Evolutionary conservation across 2,888 invertebrate species (phyloP), one percentile per base, ranked within the genome.

Genomic region (Arge pagana): DNA sequence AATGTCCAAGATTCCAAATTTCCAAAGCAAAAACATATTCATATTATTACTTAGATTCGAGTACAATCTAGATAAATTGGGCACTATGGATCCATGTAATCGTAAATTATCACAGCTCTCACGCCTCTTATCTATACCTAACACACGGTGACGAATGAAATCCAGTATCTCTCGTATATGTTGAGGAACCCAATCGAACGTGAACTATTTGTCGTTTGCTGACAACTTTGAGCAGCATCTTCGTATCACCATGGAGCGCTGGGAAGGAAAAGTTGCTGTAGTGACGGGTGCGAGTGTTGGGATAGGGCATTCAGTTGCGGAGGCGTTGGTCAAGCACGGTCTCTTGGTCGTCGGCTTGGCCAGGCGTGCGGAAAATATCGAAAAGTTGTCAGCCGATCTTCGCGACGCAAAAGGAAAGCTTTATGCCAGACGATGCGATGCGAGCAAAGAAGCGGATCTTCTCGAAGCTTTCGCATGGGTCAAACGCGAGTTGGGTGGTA

Each of bases 261-360:
- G 85, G 85, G 62, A 65, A 4, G 83, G 82, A 55, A 81, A 82
- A 62, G 80, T 83, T 0, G 85, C 85, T 1, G 79, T 86, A 15
- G 84, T 86, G 40, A 85, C 85, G 0, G 86, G 85, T 2, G 84
- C 84, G 10, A 85, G 84, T 67, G 77, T 80, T 0, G 86, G 85
- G 3, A 85, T 86, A 48, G 86, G 83, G n/a, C 79, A 78, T 1
- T 79, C 78, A 4, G 76, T 81, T 35, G 72, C 74, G 5, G 63
- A 70, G 56, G 74, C 77, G 48, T 68, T 83, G 26, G 74, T 79
- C 1, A 69, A 76, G 33, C 70, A 76, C 3, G 85, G 84, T 1
- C 58, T 85, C 50, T 76, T 77, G 48, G 85, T 85, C 0, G 77
- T 82, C 1, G 83, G 81, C 0, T 70, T 83, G 58, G 82, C 82